A percentile compares a stretch with the other conserved stretches of the same genome.
phyloP scores from a whole-genome alignment of 2,888 invertebrate species.

The Parnassius glacialis region DNA sequence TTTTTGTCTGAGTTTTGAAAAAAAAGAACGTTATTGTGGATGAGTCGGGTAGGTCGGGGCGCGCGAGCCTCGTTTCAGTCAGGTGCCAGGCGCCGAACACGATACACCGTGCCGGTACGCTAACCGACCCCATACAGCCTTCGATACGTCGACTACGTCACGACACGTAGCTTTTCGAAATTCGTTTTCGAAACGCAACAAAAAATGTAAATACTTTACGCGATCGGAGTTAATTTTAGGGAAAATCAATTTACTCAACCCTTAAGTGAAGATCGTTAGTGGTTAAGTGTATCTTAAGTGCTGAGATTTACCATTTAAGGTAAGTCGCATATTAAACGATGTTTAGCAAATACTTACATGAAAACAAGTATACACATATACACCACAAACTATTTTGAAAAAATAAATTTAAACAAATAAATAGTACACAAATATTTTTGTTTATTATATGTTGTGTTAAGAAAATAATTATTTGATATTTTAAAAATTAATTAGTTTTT shows the following conservation, averaged over 20 bases:
- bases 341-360: too few relatives aligned
- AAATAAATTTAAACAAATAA: too few relatives aligned
- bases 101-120: slow-evolving; percentile 51
- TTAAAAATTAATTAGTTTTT: too few relatives aligned
- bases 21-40: slow-evolving; percentile 60
- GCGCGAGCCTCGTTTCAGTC: slow-evolving; percentile 74
- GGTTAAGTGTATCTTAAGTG: slow-evolving; percentile 52
- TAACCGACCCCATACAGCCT: slow-evolving; percentile 50
- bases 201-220: slow-evolving; percentile 30
- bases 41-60: slow-evolving; percentile 77
- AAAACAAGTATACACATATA: too few relatives aligned
- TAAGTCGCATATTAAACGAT: slow-evolving; percentile 2
- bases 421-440: too few relatives aligned
- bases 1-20: slow-evolving; percentile 72
- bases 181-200: neutral
- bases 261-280: slow-evolving; percentile 52
- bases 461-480: too few relatives aligned
- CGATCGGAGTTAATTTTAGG: slow-evolving; percentile 32
- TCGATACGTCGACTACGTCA: slow-evolving; percentile 34
- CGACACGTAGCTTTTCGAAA: slow-evolving; percentile 27
- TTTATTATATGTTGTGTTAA: too few relatives aligned
- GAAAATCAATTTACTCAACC: slow-evolving; percentile 25
- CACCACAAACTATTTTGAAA: too few relatives aligned
- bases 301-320: slow-evolving; percentile 49
- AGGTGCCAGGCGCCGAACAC: slow-evolving; percentile 75